Evolutionary conservation across 2,113 vertebrate genomes (phyloP).

Genomic region (Pelusios castaneus): DNA sequence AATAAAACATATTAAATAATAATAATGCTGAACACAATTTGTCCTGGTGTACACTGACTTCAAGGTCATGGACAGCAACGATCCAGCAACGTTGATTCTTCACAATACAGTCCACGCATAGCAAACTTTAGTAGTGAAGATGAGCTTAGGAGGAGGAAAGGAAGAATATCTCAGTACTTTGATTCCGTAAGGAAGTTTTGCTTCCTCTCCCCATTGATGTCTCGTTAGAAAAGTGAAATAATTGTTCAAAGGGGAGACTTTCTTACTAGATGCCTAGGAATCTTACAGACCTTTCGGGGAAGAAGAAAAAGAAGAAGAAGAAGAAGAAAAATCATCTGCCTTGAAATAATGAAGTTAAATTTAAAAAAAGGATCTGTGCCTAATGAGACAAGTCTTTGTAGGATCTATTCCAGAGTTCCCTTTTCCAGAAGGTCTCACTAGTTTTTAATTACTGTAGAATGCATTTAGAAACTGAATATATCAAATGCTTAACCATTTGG

Average conservation of each 20-base stretch:
- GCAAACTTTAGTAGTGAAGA: conserved; percentile 26
- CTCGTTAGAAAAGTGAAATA: conserved; percentile 63
- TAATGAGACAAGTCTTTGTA: conserved; percentile 60
- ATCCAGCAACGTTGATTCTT: neutral
- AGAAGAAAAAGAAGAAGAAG: conserved; percentile 51
- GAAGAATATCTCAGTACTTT: conserved; percentile 15
- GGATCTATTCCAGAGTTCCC: conserved; percentile 16
- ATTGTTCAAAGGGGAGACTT: conserved; percentile 44
- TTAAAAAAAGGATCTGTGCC: conserved; percentile 30
- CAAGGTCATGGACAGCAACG: fast-evolving
- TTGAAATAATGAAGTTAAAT: conserved; percentile 69
- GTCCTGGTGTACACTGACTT: neutral
- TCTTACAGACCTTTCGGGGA: conserved; percentile 24
- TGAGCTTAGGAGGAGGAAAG: conserved; percentile 1
- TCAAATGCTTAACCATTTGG: conserved; percentile 35
- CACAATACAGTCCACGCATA: fast-evolving
- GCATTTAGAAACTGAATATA: conserved; percentile 26
- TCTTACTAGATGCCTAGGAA: conserved; percentile 27
- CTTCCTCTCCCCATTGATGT: conserved; percentile 50
- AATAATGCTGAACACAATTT: neutral
- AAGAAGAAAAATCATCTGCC: conserved; percentile 61
- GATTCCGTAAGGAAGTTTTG: conserved; percentile 25
- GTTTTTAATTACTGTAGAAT: conserved; percentile 57
- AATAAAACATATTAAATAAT: neutral
- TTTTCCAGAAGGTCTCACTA: conserved; percentile 30